phyloP scores from a whole-genome alignment of 2,113 vertebrate species.

The Meleagris gallopavo region DNA sequence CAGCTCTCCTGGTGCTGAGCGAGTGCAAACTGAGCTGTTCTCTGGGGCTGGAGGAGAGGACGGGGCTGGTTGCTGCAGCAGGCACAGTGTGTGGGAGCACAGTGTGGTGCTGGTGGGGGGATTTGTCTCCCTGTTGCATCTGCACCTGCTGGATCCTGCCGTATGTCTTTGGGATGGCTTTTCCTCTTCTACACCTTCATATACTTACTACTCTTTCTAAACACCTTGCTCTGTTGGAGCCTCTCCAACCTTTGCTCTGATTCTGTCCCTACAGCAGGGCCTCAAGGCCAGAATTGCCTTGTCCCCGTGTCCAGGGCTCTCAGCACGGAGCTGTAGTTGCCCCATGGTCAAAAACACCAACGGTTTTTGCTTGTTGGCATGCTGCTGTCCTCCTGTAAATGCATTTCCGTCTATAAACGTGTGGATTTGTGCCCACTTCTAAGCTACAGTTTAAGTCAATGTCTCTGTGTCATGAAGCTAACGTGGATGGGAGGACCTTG shows the following conservation, averaged over 20 bases:
- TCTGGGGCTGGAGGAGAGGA: background rate
- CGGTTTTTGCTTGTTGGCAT: background rate
- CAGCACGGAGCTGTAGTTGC: fast-evolving
- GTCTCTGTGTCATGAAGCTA: fast-evolving
- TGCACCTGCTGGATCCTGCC: background rate
- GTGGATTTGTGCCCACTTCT: fast-evolving
- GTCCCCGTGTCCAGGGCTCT: fast-evolving
- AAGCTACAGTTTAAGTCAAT: background rate
- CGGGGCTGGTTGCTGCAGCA: background rate
- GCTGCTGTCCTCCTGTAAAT: background rate
- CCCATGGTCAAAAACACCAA: background rate
- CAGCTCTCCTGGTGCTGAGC: background rate
- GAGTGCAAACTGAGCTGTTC: fast-evolving
- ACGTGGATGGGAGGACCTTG: background rate
- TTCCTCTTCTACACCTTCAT: background rate
- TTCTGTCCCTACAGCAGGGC: background rate
- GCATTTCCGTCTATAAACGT: fast-evolving
- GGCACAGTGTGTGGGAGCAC: background rate
- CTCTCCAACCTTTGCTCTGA: background rate
- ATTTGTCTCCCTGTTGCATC: background rate
- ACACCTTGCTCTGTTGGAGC: background rate
- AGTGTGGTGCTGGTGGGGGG: background rate
- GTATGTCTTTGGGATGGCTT: background rate
- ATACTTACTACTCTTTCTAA: background rate
- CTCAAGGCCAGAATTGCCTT: background rate